Evolutionary conservation across 2,113 vertebrate genomes (phyloP).

Genomic region (Deroptyus accipitrinus): DNA sequence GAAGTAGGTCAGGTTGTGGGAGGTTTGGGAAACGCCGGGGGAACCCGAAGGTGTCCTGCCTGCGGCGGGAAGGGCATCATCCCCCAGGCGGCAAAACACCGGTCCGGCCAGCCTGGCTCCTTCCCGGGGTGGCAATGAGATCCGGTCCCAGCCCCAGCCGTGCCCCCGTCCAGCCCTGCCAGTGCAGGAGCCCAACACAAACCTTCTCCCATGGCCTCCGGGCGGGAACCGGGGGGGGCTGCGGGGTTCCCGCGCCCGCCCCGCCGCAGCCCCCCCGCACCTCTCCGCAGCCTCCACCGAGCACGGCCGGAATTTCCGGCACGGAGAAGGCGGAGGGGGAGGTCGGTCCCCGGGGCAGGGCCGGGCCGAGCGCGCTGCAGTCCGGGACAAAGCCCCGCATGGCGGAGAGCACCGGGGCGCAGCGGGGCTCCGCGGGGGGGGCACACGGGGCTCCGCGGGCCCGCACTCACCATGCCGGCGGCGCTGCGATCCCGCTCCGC

Average conservation of each 20-base stretch:
- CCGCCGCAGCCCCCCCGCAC: not conserved
- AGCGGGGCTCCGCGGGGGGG: not conserved
- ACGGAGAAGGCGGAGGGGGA: not conserved
- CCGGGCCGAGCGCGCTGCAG: not conserved
- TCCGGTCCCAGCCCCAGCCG: not conserved
- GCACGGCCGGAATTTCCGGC: constrained; percentile 38
- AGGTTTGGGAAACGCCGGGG: constrained; percentile 31
- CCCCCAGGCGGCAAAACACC: constrained; percentile 34
- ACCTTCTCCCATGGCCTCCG: not conserved
- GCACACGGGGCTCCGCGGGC: not conserved
- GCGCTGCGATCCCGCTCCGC: not conserved
- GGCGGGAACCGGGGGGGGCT: not conserved
- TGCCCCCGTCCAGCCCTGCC: not conserved
- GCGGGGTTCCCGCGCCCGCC: not conserved
- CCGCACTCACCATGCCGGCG: constrained; percentile 59
- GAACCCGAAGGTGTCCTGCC: constrained; percentile 22
- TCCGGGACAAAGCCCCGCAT: not conserved
- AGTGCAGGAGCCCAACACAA: not conserved
- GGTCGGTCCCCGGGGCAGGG: not conserved
- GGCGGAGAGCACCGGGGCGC: not conserved
- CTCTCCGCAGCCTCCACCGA: not conserved
- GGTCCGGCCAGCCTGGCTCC: constrained; percentile 53
- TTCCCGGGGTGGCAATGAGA: not conserved
- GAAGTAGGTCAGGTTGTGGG: constrained; percentile 56
- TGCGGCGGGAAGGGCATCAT: constrained; percentile 20